Evolutionary conservation across 2,888 invertebrate species (phyloP), one percentile per base, ranked within the genome.

Genomic region (Catocala nupta): DNA sequence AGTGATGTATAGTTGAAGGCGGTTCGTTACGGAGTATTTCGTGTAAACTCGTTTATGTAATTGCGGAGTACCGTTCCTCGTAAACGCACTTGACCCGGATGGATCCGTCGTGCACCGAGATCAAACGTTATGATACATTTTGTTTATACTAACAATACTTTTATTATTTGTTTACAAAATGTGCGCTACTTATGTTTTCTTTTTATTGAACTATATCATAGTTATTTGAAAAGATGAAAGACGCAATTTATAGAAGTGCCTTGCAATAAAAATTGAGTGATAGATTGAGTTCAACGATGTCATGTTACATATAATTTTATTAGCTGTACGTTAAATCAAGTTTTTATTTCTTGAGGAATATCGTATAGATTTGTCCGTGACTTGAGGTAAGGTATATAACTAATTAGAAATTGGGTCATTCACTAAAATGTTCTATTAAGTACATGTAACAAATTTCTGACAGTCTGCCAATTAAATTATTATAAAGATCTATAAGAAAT

Each of bases 31-130:
- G 68, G 72, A 53, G 65, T 13, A 69, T 77, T 78, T 77, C 63
- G 77, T 81, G 73, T 78, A 74, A 81, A 81, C 79, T 75, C 73
- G 83, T 87, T 85, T 81, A 83, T 81, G 79, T 84, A 84, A 86
- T 86, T 84, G 80, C 81, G 63, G 71, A 73, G 79, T 83, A 84
- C 83, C 81, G 87, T 85, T 84, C 70, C 80, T 77, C 68, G 75
- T 73, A 77, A 80, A 80, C 83, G 85, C 84, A 84, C 78, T 78
- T 81, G 82, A 84, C 83, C 83, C 77, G 79, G 77, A 81, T 79
- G 80, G 73, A 81, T 83, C 73, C 73, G 75, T 71, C 66, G 73
- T 45, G 70, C 63, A 70, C 69, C 69, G 70, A 73, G 70, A 71
- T 70, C 65, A 74, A 71, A 71, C 59, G 60, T 69, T 62, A 65